phyloP scores from a whole-genome alignment of 37 sponge, comb jelly and placozoan genomes.

The Spongilla lacustris region DNA sequence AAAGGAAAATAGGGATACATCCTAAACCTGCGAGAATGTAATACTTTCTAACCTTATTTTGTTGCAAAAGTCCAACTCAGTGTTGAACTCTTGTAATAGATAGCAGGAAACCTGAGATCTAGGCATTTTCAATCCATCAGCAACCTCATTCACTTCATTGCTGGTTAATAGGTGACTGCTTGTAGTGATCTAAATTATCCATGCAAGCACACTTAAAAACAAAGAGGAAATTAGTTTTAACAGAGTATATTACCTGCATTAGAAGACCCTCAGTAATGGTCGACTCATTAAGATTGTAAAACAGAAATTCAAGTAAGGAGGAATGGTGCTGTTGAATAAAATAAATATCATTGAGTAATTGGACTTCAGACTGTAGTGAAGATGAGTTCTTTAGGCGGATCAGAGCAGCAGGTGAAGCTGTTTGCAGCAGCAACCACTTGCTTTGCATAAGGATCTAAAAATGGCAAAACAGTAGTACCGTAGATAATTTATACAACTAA shows the following conservation, averaged over 20 bases:
- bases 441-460: constrained; percentile 44
- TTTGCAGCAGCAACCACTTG: constrained; percentile 60
- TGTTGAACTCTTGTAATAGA: constrained; percentile 78
- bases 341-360: constrained; percentile 24
- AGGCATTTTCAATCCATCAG: neutral
- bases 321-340: constrained; percentile 45
- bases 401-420: constrained; percentile 69
- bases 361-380: neutral
- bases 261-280: constrained; percentile 1
- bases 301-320: constrained; percentile 42
- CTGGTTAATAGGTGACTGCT: constrained; percentile 71
- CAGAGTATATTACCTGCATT: constrained; percentile 34
- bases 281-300: neutral
- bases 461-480: neutral
- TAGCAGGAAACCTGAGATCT: constrained; percentile 18
- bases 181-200: constrained; percentile 75
- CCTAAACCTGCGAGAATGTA: no score
- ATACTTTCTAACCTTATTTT: constrained; percentile 55
- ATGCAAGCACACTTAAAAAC: neutral
- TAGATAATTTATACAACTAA: neutral
- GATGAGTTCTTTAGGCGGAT: constrained; percentile 40
- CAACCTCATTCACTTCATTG: constrained; percentile 43
- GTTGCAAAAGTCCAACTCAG: constrained; percentile 79
- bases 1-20: no score
- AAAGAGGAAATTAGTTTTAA: neutral